Base-by-base conservation (phyloP, 2,888 invertebrate genomes). In the Drosophila sordidula region DNA sequence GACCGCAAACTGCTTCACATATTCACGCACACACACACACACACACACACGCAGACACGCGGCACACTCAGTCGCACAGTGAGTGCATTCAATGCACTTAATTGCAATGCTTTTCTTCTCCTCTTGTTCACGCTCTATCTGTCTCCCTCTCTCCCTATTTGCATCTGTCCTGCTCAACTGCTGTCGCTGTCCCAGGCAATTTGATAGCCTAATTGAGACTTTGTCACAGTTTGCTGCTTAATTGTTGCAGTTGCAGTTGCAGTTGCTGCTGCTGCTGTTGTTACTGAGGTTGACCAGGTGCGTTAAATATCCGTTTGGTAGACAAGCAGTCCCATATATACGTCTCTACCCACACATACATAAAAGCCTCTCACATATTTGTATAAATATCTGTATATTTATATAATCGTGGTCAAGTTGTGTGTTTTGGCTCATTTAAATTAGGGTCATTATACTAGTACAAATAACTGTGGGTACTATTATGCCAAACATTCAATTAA, bases 141-240 rank as follows among this genome's bases (percentile, higher is more conserved):
- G 14, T 39, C 54, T 39, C 32, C n/a, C 11, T 42, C 36, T 14
- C n/a, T 18, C 46, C 12, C 14, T 38, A 34, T 47, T 18, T 51
- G 26, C 18, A 18, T n/a, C 47, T 29, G 14, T 44, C 44, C 45
- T 49, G 50, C 68, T 64, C 59, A 46, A 42, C 38, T 63, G 45
- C 32, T 51, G 50, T 64, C 45, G 51, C 61, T 59, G 52, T 57
- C 47, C 51, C 47, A 58, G 46, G 77, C 72, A 79, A 85, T 79
- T 70, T 71, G 88, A 85, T 85, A 87, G 86, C 77, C 87, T 89
- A 85, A 89, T 89, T 85, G 85, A 87, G 88, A 89, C 83, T 74
- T 86, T 87, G 89, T 87, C 88, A 89, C 85, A 75, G 78, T 59
- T 86, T 70, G 81, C 58, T 68, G 80, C 64, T 55, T 59, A 50